phyloP scores from a whole-genome alignment of 2,888 invertebrate species.

The Ormia ochracea region DNA sequence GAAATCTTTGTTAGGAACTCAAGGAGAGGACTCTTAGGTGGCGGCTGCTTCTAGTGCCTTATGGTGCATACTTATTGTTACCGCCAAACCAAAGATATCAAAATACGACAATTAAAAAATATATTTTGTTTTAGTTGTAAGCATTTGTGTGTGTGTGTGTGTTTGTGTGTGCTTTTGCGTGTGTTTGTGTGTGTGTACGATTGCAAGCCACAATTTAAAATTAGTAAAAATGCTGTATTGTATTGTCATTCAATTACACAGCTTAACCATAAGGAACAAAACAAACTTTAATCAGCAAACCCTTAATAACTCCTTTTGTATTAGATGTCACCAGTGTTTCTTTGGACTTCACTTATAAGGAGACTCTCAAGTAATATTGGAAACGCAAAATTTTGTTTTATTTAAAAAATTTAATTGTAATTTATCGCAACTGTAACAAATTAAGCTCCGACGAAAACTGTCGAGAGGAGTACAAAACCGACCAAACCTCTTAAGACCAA shows the following conservation, averaged over 20 bases:
- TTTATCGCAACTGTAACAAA: too few species aligned
- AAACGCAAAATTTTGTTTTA: too few species aligned
- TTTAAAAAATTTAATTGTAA: too few species aligned
- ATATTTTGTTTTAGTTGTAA: constrained; percentile 46
- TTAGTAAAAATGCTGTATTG: constrained; percentile 70
- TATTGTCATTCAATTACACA: constrained; percentile 54
- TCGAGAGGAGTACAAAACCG: too few species aligned
- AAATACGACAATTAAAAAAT: constrained; percentile 57
- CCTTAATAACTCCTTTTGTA: background rate
- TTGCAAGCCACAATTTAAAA: constrained; percentile 74
- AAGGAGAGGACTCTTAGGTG: constrained; percentile 61
- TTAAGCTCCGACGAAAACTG: too few species aligned
- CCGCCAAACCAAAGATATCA: constrained; percentile 61
- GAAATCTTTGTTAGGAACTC: constrained; percentile 33
- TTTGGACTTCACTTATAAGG: background rate
- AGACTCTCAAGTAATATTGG: background rate
- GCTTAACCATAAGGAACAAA: constrained; percentile 40
- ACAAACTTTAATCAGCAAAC: constrained; percentile 34
- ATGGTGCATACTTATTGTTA: constrained; percentile 50
- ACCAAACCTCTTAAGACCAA: too few species aligned
- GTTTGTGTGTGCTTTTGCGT: constrained; percentile 53
- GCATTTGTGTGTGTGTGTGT: constrained; percentile 28
- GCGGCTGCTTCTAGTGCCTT: constrained; percentile 14
- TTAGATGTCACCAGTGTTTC: background rate
- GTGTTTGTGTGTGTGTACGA: constrained; percentile 66